Percentiles rank a stretch among this genome's conserved stretches.
Conservation (phyloP, 2,797 vertebrate genomes). For the Erpetoichthys calabaricus region DNA sequence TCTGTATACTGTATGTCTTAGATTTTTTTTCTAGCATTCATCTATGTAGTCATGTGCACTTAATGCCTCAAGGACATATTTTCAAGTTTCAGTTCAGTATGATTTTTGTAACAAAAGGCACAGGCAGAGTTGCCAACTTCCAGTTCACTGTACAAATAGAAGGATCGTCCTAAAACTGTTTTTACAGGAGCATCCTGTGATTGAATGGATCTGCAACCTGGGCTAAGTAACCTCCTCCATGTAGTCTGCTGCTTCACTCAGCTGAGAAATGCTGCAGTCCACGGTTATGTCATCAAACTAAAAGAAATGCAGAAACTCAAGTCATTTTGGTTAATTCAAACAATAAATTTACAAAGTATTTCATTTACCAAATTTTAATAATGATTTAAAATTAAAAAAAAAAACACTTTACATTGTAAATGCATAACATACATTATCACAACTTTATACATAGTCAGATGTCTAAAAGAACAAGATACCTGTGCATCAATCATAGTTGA, state of each 20-base stretch:
- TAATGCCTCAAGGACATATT: background rate
- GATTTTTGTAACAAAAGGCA: constrained; percentile 43
- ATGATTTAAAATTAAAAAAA: too few relatives aligned
- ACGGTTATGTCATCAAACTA: constrained; percentile 73
- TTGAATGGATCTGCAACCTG: background rate
- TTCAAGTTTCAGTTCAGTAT: background rate
- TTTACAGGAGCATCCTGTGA: background rate
- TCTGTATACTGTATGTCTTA: too few relatives aligned
- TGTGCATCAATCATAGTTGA: too few relatives aligned
- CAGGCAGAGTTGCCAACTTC: constrained; percentile 30
- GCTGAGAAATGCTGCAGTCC: constrained; percentile 74
- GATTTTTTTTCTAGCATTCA: too few relatives aligned
- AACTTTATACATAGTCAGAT: too few relatives aligned
- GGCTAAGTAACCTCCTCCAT: constrained; percentile 73
- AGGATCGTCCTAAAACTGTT: constrained; percentile 7
- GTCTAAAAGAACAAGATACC: too few relatives aligned
- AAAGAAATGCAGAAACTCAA: constrained; percentile 16
- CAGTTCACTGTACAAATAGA: constrained; percentile 32
- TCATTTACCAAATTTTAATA: too few relatives aligned
- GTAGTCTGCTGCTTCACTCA: constrained; percentile 71
- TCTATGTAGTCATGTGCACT: too few relatives aligned
- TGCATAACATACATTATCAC: too few relatives aligned
- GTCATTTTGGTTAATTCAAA: too few relatives aligned
- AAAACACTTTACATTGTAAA: too few relatives aligned
- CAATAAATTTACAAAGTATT: too few relatives aligned